Evolutionary conservation across 2,888 invertebrate genomes (phyloP), one percentile per base, ranked within the genome.

Genomic region (Ornithoptera alexandrae): DNA sequence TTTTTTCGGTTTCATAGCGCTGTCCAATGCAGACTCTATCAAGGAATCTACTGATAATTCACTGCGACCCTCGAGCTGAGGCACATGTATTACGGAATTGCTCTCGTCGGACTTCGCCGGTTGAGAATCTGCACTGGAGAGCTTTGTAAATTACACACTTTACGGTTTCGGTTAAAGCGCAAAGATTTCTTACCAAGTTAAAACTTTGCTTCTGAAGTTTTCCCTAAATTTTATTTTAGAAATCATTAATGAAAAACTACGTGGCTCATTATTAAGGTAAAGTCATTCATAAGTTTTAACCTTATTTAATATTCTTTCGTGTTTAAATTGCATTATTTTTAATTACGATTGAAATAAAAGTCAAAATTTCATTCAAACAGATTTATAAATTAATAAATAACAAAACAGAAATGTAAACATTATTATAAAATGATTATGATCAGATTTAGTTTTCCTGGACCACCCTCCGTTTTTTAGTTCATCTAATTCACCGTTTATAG

Each of bases 401-500:
- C 10, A 18, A 4, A n/a, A 7, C 18, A 0, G n/a, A 5, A 5
- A 53, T n/a, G n/a, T n/a, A n/a, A 53, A 53, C 53, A 53, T n/a
- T 6, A n/a, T 53, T 53, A 53, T 53, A 53, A 18, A n/a, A 10
- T 6, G 67, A 80, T 78, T 79, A 81, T 83, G 84, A 84, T 85
- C 83, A 83, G 79, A 84, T 81, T 81, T 84, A 85, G 84, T 84
- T 85, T 85, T 84, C 80, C 79, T 77, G 81, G 81, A 80, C 83
- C 84, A 79, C 81, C 79, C 83, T 84, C 84, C 83, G 84, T 81
- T 82, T 81, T 80, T 81, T 84, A 83, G 86, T 87, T 84, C 85
- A 84, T 88, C 84, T 85, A 86, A 88, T 87, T 90, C 84, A 81
- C 79, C 86, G 80, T 89, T 90, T 90, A 89, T 86, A 81, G 86